Percentiles rank a stretch among this genome's conserved stretches.
Conservation (phyloP, 2,888 invertebrate genomes). For the Lochmaea crataegi region DNA sequence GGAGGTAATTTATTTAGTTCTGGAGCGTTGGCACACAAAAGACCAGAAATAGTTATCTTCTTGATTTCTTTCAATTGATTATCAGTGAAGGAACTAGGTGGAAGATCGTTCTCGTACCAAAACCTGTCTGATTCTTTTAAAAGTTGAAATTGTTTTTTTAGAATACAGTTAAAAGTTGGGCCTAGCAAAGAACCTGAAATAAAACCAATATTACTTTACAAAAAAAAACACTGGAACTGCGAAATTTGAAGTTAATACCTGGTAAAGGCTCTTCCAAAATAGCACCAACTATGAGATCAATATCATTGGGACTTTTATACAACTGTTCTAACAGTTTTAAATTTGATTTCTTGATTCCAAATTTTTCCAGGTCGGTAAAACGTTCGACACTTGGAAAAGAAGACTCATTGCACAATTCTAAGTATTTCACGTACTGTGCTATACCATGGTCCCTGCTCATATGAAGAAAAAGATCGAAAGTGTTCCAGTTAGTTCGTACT, state of each 20-base stretch:
- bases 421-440: conserved; percentile 76
- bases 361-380: conserved; percentile 68
- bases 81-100: conserved; percentile 83
- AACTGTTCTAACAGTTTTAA: conserved; percentile 75
- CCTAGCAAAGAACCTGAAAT: conserved; percentile 84
- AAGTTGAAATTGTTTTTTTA: conserved; percentile 85
- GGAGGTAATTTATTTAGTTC: conserved; percentile 81
- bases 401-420: conserved; percentile 73
- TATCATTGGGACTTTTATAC: conserved; percentile 79
- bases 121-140: conserved; percentile 90
- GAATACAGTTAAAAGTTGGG: conserved; percentile 86
- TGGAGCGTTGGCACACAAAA: conserved; percentile 82
- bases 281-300: conserved; percentile 88
- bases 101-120: conserved; percentile 96
- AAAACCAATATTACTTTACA: conserved; percentile 73
- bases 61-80: conserved; percentile 85
- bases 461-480: conserved; percentile 70
- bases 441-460: conserved; percentile 84
- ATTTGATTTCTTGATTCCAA: conserved; percentile 70
- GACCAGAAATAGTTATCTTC: conserved; percentile 80
- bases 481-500: conserved; percentile 62
- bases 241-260: conserved; percentile 6
- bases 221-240: neutral
- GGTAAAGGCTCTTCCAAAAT: conserved; percentile 82
- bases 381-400: conserved; percentile 46